Base-by-base conservation (phyloP, 2,797 vertebrate species). In the Acanthurus tractus region DNA sequence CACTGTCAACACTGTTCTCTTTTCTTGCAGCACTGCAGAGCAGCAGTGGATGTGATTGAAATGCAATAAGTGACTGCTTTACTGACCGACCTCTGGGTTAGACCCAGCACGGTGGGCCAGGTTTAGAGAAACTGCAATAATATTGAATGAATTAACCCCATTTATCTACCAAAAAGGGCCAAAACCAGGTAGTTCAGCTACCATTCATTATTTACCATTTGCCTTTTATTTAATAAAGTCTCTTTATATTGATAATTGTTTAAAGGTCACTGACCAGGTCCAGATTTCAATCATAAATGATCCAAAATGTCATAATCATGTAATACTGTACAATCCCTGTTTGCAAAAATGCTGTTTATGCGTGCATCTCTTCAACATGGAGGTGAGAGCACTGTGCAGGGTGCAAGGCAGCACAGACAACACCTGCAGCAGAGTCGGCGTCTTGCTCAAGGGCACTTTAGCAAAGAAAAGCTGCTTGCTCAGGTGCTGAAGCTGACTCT, bases 51-150 rank as follows among this genome's bases (percentile, higher is more conserved):
- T 45, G 68, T 40, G 72, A 38, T 55, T 63, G 78, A 87, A 86
- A 93, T 92, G 92, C 94, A 94, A 92, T 91, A 92, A 80, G 82
- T 81, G 81, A 91, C 89, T 88, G 91, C 84, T 91, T 92, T 85
- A 81, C 73, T 79, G 80, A 73, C 78, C 66, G 45, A 72, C 75
- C 42, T 55, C 64, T 79, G 76, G 74, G 74, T 84, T 8, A 23
- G 42, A 74, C 62, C 56, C 70, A 34, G 68, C 69, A 53, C 38
- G 34, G 63, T 44, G 17, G 53, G 63, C 68, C 83, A 70, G 59
- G 63, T 82, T 44, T 55, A 55, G 74, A 83, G 61, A 84, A 74
- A 77, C 46, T 62, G 88, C 84, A 92, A 90, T 92, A 88, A 74
- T 56, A 73, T 65, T 57, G 11, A 85, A 76, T 69, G 38, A 81